These are phyloP conservation scores for Hyperoplus immaculatus DNA, from an alignment of 2,797 vertebrate species.

Conservation along the genomic window DNA sequence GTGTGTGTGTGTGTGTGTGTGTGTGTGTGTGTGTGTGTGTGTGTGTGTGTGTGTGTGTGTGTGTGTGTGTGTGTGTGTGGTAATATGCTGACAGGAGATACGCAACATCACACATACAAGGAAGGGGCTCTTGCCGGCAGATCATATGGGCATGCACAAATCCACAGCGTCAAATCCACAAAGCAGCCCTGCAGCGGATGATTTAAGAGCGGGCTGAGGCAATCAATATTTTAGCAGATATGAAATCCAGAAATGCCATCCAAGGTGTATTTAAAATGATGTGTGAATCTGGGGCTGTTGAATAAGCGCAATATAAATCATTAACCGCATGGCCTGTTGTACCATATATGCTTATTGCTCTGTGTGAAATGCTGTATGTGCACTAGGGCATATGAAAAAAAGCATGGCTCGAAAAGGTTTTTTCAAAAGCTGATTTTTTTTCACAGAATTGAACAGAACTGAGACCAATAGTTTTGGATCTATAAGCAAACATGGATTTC, in stretches of 20 bases:
- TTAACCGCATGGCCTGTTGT: slow-evolving; percentile 8
- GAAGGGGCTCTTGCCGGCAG: slow-evolving; percentile 29
- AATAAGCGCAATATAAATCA: slow-evolving; percentile 69
- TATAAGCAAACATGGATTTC: neutral
- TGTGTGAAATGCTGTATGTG: slow-evolving; percentile 17
- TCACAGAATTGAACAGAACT: too few species aligned
- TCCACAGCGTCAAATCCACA: slow-evolving; percentile 30
- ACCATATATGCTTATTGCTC: slow-evolving; percentile 6
- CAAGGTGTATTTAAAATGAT: slow-evolving; percentile 74
- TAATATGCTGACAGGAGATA: slow-evolving; percentile 39
- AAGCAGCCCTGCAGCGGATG: slow-evolving; percentile 62
- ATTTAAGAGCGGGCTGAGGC: slow-evolving; percentile 70
- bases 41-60: slow-evolving; percentile 28
- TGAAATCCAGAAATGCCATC: slow-evolving; percentile 66
- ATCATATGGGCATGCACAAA: slow-evolving; percentile 30
- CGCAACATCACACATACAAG: slow-evolving; percentile 62
- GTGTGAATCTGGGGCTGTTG: slow-evolving; percentile 59
- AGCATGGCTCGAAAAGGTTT: neutral
- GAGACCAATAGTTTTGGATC: neutral
- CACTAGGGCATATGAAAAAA: neutral
- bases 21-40: slow-evolving; percentile 8
- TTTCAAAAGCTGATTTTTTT: neutral
- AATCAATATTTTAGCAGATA: slow-evolving; percentile 80
- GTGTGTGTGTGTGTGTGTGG: too few species aligned
- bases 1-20: slow-evolving; percentile 4